phyloP scores from a whole-genome alignment of 2,888 invertebrate species.

The Clusia tigrina region DNA sequence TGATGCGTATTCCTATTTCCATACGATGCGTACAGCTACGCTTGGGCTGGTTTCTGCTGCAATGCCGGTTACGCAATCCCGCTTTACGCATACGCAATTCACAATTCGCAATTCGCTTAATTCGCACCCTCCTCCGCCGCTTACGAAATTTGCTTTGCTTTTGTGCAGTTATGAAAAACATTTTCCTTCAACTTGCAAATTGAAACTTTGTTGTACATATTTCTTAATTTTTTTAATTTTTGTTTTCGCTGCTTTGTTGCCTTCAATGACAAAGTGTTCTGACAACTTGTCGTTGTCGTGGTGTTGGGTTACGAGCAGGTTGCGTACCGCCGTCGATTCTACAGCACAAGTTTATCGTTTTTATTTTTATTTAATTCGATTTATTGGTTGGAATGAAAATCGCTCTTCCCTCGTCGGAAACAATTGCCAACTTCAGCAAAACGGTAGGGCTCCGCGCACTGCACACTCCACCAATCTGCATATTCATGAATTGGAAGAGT shows the following conservation, averaged over 20 bases:
- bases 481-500: constrained; percentile 57
- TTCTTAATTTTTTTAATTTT: not conserved
- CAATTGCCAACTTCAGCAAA: constrained; percentile 33
- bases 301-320: not conserved
- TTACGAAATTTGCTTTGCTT: constrained; percentile 9
- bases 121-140: no score
- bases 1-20: no score
- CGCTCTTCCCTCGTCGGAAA: constrained; percentile 33
- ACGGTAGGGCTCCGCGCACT: constrained; percentile 2
- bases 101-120: not conserved
- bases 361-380: no score
- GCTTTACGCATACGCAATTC: constrained; percentile 18
- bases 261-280: no score
- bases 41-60: no score
- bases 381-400: not conserved
- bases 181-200: constrained; percentile 20
- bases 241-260: not conserved
- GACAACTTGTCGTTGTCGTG: not conserved
- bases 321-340: no score
- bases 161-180: not conserved
- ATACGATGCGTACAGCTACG: no score
- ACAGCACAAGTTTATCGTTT: no score
- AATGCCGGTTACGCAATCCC: no score
- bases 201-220: not conserved
- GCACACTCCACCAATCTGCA: no score